Evolutionary conservation across 1,140 invertebrate genomes (phyloP).

Genomic region (Phymastichus coffea): DNA sequence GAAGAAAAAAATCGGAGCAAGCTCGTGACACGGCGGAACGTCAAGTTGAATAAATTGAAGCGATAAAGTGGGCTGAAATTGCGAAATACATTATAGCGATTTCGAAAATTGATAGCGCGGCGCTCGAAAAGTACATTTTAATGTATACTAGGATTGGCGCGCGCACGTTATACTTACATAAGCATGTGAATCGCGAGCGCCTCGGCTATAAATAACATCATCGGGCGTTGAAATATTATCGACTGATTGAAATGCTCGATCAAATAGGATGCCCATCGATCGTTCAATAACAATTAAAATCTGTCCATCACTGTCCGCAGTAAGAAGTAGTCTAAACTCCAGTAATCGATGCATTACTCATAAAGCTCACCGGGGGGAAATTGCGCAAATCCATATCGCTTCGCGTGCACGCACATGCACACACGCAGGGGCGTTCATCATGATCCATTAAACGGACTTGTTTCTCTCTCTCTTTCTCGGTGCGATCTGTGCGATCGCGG

Average conservation of each 20-base stretch:
- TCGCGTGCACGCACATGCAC: neutral
- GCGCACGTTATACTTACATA: too few relatives aligned
- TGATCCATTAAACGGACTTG: constrained; percentile 16
- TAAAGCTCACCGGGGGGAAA: constrained; percentile 1
- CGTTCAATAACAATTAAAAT: constrained; percentile 10
- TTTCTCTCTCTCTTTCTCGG: too few relatives aligned
- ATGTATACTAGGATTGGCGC: too few relatives aligned
- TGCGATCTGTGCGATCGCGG: constrained; percentile 8
- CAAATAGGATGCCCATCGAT: neutral
- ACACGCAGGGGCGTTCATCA: neutral
- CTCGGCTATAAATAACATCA: neutral
- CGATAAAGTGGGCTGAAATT: too few relatives aligned
- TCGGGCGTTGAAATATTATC: neutral
- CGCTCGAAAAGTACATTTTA: too few relatives aligned
- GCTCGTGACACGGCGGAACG: too few relatives aligned
- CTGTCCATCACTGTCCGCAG: neutral
- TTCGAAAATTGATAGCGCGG: too few relatives aligned
- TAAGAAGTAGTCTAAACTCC: too few relatives aligned
- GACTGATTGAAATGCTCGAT: neutral
- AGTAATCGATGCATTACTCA: neutral
- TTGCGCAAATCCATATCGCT: neutral
- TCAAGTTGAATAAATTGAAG: too few relatives aligned
- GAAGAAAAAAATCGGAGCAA: too few relatives aligned
- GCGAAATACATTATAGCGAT: too few relatives aligned
- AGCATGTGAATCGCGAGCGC: neutral